Base-by-base conservation (phyloP, 2,888 invertebrate genomes). In the Calliphora vomitoria region DNA sequence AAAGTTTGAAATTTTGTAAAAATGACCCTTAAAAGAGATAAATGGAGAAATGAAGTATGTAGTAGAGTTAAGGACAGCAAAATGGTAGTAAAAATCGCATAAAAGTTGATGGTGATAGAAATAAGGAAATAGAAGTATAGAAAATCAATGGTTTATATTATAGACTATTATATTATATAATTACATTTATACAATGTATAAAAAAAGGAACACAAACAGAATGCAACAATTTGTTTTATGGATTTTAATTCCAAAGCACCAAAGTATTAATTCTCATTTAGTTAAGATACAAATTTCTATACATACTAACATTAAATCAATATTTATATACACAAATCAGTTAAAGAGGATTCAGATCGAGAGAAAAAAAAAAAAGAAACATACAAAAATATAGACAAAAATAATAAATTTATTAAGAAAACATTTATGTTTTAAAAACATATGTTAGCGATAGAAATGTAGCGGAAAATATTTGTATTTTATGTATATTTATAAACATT, bases 261-360 rank as follows among this genome's bases (percentile, higher is more conserved):
- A 53, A 18, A 20, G 3, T 53, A 38, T 41, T 58, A 58, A 72
- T 72, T 72, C 72, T 72, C 55, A 15, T 20, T 72, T 58, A 58
- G 72, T 72, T 72, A 53, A 53, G n/a, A 18, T 15, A 15, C 13
- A 20, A 38, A 20, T 53, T 2, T 18, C 4, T 53, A 71, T 25
- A 44, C 11, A 44, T 13, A 13, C 13, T 44, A 44, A 13, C 10
- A 44, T 35, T 35, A 50, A 15, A n/a, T 55, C 25, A 55, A 55
- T 25, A 55, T 20, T 10, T 11, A 55, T 20, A 55, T 20, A 58
- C 25, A 55, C 4, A 55, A 20, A 18, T 11, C 8, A 25, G 6
- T 25, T 58, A 25, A 4, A 58, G 20, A 58, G 20, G 20, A 58
- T 53, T 53, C 8, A 53, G 5, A 11, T 8, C 4, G 13, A 25